Evolutionary conservation across 2,797 vertebrate species (phyloP), one percentile per base, ranked within the genome.

Genomic region (Psittacula echo): DNA sequence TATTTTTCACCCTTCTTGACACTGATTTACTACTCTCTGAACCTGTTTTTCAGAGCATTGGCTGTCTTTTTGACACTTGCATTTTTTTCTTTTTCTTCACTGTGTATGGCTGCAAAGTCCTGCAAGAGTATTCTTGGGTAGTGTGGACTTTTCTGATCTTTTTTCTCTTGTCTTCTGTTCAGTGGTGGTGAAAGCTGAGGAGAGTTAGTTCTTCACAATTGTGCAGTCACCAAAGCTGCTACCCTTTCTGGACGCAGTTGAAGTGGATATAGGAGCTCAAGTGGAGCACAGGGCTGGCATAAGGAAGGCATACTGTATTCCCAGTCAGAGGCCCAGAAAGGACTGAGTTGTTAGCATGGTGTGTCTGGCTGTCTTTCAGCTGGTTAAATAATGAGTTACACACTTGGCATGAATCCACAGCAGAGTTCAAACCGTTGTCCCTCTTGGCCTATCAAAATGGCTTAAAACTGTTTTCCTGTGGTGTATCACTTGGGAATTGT

Each of bases 291-390:
- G 30, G 34, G 24, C 21, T 58, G 19, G 17, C 12, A 1, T 23
- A 29, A 50, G 54, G 61, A 61, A 58, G 23, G 29, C 15, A n/a
- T 14, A 2, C 11, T 1, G 0, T n/a, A 67, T 26, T 77, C 16
- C n/a, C 7, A 9, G 5, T 65, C 34, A 9, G 62, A 13, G 9
- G 2, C 12, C 9, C 11, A 14, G 19, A 50, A 78, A 8, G 6
- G 11, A 56, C 11, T 2, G 2, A 4, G 80, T 37, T 26, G 1
- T 66, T 89, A 45, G 24, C 5, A 0, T 44, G 56, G 22, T 86
- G 37, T 32, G 30, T 21, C 48, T 84, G 12, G 4, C 15, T 76
- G 34, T 48, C 15, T 78, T 88, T 44, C 45, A 73, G 26, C n/a
- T 51, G 54, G 16, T 30, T 70, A 47, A 73, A 39, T 73, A 6